Evolutionary conservation across 2,113 vertebrate species (phyloP), one percentile per base, ranked within the genome.

Genomic region (Chloroceryle aenea): DNA sequence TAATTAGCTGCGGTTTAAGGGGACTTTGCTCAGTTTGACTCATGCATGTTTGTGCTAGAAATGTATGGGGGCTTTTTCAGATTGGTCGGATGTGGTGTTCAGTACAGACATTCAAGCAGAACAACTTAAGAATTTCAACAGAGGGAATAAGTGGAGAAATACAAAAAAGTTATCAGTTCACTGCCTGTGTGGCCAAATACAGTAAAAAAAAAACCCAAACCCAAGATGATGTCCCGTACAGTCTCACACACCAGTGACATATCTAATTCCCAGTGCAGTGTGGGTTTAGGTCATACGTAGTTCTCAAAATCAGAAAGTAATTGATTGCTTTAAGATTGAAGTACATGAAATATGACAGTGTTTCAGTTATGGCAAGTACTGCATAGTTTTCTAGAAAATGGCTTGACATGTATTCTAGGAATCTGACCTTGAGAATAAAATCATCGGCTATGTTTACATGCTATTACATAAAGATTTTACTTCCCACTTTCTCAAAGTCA

Each of bases 341-440:
- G 21, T 95, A 76, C 79, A 68, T 50, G 75, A 61, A 96, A 95
- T 95, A 95, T 96, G 89, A 81, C 75, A 62, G 19, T 43, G 27
- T 53, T 93, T 96, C 80, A 78, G 52, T 90, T 97, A 95, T 22
- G 94, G 88, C 90, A 96, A 64, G 71, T 90, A 73, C 59, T 90
- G 68, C 92, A 68, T 93, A 74, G 63, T 92, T 97, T 97, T 93
- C 72, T 56, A 95, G 97, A 95, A 95, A 95, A 96, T 88, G 87
- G 71, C 92, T 68, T 93, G 93, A 97, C 90, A 97, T 94, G 93
- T 92, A 98, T 97, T 98, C 85, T 91, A 97, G 95, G 98, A 98
- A 98, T 98, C 97, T 98, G 97, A 98, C 98, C 97, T 96, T 95
- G 74, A 95, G 96, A 97, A 97, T 97, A 93, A 95, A 97, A 97